Evolutionary conservation across 2,113 vertebrate species (phyloP).

Genomic region (Megaceryle torquata): DNA sequence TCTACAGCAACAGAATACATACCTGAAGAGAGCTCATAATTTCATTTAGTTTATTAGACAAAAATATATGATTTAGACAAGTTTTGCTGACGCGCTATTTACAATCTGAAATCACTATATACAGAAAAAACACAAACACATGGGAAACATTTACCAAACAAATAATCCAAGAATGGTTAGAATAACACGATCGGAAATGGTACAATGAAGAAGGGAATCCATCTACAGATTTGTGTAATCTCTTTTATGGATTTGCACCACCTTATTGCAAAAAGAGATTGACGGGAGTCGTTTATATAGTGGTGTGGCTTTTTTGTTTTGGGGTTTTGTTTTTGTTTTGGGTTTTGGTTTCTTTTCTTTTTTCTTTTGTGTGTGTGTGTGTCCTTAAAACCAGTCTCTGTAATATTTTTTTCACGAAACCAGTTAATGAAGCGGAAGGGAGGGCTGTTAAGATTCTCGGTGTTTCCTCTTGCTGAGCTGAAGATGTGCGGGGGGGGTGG

Average conservation of each 20-base stretch:
- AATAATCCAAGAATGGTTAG: slow-evolving; percentile 76
- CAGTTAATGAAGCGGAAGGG: slow-evolving; percentile 89
- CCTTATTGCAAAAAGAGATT: slow-evolving; percentile 79
- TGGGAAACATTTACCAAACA: slow-evolving; percentile 84
- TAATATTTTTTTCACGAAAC: slow-evolving; percentile 50
- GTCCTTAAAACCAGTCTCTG: slow-evolving; percentile 73
- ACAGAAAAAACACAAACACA: slow-evolving; percentile 91
- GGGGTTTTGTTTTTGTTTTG: no score
- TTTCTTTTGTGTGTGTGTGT: background rate
- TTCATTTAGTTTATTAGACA: slow-evolving; percentile 99
- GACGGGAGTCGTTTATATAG: slow-evolving; percentile 66
- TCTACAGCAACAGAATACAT: slow-evolving; percentile 43
- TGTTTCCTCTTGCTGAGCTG: slow-evolving; percentile 90
- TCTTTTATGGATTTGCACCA: slow-evolving; percentile 80
- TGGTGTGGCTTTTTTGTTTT: background rate
- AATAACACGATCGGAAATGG: slow-evolving; percentile 79
- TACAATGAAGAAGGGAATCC: slow-evolving; percentile 84
- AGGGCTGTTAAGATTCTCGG: slow-evolving; percentile 93
- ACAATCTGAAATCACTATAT: slow-evolving; percentile 98
- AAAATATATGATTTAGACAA: slow-evolving; percentile 99
- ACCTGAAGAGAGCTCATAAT: slow-evolving; percentile 65
- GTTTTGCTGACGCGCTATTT: slow-evolving; percentile 95
- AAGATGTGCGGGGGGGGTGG: no score
- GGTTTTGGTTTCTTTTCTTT: slow-evolving; percentile 2
- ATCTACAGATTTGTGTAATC: slow-evolving; percentile 83